phyloP scores from a whole-genome alignment of 2,113 vertebrate genomes.

The Phyllopteryx taeniolatus region DNA sequence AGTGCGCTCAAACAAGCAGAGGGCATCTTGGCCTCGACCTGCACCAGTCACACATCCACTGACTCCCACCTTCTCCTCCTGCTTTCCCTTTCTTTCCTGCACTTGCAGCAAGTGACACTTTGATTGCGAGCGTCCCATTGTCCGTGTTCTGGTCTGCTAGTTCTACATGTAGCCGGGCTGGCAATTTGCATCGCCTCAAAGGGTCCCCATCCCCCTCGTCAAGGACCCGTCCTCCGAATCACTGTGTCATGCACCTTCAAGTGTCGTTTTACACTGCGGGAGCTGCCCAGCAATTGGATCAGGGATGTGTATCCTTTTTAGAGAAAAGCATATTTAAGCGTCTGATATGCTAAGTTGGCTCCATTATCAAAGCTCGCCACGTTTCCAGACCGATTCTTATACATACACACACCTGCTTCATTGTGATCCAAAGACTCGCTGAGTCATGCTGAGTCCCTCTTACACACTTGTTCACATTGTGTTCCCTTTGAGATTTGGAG shows the following conservation, averaged over 20 bases:
- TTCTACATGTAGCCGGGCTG: slow-evolving; percentile 59
- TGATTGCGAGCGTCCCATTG: slow-evolving; percentile 67
- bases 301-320: slow-evolving; percentile 44
- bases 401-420: not conserved
- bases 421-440: slow-evolving; percentile 20
- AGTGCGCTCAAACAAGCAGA: slow-evolving; percentile 9
- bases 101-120: slow-evolving; percentile 61
- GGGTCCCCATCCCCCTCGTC: slow-evolving; percentile 54
- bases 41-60: slow-evolving; percentile 57
- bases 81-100: slow-evolving; percentile 50
- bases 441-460: slow-evolving; percentile 50
- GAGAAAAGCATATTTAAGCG: slow-evolving; percentile 42
- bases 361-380: slow-evolving; percentile 45
- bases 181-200: slow-evolving; percentile 67
- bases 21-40: slow-evolving; percentile 42
- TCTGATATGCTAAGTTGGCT: slow-evolving; percentile 43
- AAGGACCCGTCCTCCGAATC: slow-evolving; percentile 61
- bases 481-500: slow-evolving; percentile 32
- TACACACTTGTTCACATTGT: slow-evolving; percentile 35
- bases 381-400: slow-evolving; percentile 39
- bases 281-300: slow-evolving; percentile 61
- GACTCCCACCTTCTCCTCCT: slow-evolving; percentile 24
- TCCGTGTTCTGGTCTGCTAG: slow-evolving; percentile 55
- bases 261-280: slow-evolving; percentile 58
- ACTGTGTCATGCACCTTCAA: slow-evolving; percentile 65